Evolutionary conservation across 2,797 vertebrate species (phyloP).

Genomic region (Girardinus metallicus): DNA sequence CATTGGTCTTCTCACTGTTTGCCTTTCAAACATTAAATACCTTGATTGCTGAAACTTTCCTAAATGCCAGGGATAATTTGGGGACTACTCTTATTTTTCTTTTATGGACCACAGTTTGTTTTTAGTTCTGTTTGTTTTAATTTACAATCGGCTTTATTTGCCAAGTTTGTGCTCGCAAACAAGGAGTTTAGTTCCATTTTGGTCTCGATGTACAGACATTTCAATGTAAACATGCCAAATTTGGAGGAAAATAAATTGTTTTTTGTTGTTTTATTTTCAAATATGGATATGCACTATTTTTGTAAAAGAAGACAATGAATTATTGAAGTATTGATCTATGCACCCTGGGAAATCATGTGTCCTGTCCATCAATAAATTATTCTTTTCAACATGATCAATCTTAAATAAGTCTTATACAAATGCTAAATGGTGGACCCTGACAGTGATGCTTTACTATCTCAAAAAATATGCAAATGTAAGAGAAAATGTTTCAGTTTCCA

Average conservation of each 20-base stretch:
- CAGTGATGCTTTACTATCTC: background rate
- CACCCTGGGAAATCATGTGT: background rate
- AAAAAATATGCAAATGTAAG: background rate
- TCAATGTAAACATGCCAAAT: background rate
- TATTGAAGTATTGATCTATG: background rate
- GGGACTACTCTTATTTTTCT: background rate
- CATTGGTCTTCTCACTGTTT: background rate
- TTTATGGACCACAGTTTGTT: background rate
- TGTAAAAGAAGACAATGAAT: background rate
- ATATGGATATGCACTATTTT: background rate
- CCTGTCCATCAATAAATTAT: background rate
- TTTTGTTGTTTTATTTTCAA: background rate
- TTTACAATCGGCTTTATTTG: background rate
- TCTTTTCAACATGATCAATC: background rate
- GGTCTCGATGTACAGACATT: background rate
- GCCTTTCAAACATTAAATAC: background rate
- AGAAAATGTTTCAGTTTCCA: background rate
- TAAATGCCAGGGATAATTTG: background rate
- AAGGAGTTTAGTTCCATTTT: background rate
- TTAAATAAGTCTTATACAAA: background rate
- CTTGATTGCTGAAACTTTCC: background rate
- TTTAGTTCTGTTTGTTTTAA: background rate
- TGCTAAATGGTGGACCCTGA: background rate
- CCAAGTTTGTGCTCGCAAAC: background rate
- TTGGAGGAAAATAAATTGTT: background rate